phyloP scores from a whole-genome alignment of 1,140 invertebrate genomes.

The Zaprionus davidi region DNA sequence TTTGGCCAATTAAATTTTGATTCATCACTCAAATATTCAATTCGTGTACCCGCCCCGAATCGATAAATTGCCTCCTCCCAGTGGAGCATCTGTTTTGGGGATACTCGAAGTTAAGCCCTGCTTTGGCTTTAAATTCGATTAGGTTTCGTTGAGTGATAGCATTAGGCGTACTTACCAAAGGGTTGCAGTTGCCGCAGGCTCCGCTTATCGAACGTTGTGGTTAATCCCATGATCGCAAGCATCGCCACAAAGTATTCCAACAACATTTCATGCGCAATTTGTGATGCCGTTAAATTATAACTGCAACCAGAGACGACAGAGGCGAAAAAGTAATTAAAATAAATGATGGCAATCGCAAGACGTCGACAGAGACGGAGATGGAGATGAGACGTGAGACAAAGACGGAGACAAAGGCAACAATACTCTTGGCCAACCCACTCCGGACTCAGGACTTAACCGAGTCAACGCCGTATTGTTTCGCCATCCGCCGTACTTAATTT shows the following conservation, averaged over 20 bases:
- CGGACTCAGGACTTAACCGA: slow-evolving; percentile 30
- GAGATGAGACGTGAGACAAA: slow-evolving; percentile 5
- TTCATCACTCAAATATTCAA: slow-evolving; percentile 2
- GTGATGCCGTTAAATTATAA: slow-evolving; percentile 77
- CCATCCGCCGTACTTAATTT: slow-evolving; percentile 48
- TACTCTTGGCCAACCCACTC: neutral
- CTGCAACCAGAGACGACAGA: slow-evolving; percentile 63
- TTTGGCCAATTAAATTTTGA: neutral
- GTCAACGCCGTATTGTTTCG: slow-evolving; percentile 60
- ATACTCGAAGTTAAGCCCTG: neutral
- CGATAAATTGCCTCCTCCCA: neutral
- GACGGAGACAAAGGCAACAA: slow-evolving; percentile 22
- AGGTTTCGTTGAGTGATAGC: neutral
- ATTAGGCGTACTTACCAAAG: slow-evolving; percentile 69
- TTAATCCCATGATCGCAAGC: slow-evolving; percentile 84
- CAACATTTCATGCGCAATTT: slow-evolving; percentile 84
- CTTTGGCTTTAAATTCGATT: neutral
- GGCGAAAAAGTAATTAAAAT: slow-evolving; percentile 78
- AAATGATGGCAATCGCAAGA: slow-evolving; percentile 76
- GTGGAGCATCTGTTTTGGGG: neutral
- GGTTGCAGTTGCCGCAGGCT: slow-evolving; percentile 56
- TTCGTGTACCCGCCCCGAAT: too few relatives aligned
- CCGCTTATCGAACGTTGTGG: slow-evolving; percentile 79
- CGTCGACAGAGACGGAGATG: slow-evolving; percentile 3
- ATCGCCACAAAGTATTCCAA: slow-evolving; percentile 83